Evolutionary conservation across 2,888 invertebrate species (phyloP).

Genomic region (Epicampocera succincta): DNA sequence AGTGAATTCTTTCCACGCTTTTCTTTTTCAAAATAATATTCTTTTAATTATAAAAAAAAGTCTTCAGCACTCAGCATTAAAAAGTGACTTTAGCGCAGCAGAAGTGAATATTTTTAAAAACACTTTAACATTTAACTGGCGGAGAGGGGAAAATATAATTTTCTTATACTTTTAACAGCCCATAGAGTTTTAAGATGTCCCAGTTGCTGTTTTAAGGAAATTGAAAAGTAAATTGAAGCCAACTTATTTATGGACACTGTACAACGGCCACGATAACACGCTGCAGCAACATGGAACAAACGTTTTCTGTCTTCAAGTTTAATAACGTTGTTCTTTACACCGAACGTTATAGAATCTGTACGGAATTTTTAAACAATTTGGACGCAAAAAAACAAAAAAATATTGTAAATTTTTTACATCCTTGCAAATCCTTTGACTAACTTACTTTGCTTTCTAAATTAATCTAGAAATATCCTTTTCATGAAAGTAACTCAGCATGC

Average conservation of each 20-base stretch:
- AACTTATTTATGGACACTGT: too few relatives aligned
- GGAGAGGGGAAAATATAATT: not conserved
- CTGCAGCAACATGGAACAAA: not conserved
- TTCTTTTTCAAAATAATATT: too few relatives aligned
- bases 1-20: too few relatives aligned
- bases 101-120: not conserved
- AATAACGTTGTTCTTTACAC: too few relatives aligned
- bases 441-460: slow-evolving; percentile 16
- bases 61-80: too few relatives aligned
- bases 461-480: slow-evolving; percentile 30
- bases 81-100: not conserved
- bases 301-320: too few relatives aligned
- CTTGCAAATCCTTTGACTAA: slow-evolving; percentile 32
- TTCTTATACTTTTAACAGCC: slow-evolving; percentile 21
- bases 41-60: too few relatives aligned
- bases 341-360: too few relatives aligned
- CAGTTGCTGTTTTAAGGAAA: slow-evolving; percentile 28
- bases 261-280: not conserved
- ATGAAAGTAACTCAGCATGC: slow-evolving; percentile 8
- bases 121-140: not conserved
- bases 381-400: not conserved
- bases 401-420: slow-evolving; percentile 2
- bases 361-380: not conserved
- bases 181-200: slow-evolving; percentile 32
- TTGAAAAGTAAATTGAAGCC: not conserved